These are phyloP conservation scores for human DNA, from an alignment of 2,113 vertebrate species.

Conservation along the genomic window GRCh38 chr16:15006501-15007000, in stretches of 20 bases:
- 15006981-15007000: not conserved
- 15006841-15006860: not conserved
- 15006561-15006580: slow-evolving; percentile 95
- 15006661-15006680: not conserved
- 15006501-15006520: slow-evolving; percentile 85
- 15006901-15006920: not conserved
- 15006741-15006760: not conserved
- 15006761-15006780: not conserved
- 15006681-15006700: not conserved
- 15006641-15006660: not conserved
- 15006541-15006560: slow-evolving; percentile 91
- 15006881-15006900: not conserved
- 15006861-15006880: not conserved
- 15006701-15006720: not conserved
- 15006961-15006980: not conserved
- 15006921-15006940: not conserved
- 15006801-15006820: not conserved
- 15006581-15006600: slow-evolving; percentile 86
- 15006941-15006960: not conserved
- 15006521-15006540: slow-evolving; percentile 96
- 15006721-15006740: not conserved
- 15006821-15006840: not conserved
- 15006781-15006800: slow-evolving; percentile 27
- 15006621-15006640: not conserved
- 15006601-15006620: not conserved